Evolutionary conservation across 2,113 vertebrate genomes (phyloP).

Genomic region (Nothobranchius kuhntae): DNA sequence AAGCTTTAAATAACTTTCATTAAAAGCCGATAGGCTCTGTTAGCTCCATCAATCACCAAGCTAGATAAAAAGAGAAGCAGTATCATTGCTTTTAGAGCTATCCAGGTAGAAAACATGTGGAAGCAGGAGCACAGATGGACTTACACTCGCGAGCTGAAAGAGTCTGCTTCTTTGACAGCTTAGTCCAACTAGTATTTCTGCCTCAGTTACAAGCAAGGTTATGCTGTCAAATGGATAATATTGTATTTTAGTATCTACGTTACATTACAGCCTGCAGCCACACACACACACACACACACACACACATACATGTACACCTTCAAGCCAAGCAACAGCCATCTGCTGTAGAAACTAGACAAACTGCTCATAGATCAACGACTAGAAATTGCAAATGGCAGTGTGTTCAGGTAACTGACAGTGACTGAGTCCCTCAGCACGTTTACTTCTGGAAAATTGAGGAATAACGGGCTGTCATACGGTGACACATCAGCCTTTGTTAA

Average conservation of each 20-base stretch:
- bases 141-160: not conserved
- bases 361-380: slow-evolving; percentile 42
- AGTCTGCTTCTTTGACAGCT: slow-evolving; percentile 9
- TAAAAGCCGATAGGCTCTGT: slow-evolving; percentile 47
- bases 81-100: not conserved
- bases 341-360: slow-evolving; percentile 28
- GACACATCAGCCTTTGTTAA: slow-evolving; percentile 73
- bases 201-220: slow-evolving; percentile 12
- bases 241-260: slow-evolving; percentile 13
- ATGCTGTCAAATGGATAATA: slow-evolving; percentile 24
- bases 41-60: slow-evolving; percentile 30
- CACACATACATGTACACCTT: slow-evolving; percentile 18
- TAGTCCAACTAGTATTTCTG: slow-evolving; percentile 19
- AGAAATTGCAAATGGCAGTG: slow-evolving; percentile 57
- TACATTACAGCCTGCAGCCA: slow-evolving; percentile 1
- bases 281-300: not conserved
- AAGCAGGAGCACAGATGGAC: not conserved
- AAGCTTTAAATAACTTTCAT: slow-evolving; percentile 56
- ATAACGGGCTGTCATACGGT: slow-evolving; percentile 70
- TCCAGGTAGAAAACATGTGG: not conserved
- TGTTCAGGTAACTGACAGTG: slow-evolving; percentile 64
- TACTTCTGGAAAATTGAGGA: slow-evolving; percentile 64
- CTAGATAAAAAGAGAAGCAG: slow-evolving; percentile 17
- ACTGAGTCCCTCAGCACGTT: slow-evolving; percentile 61
- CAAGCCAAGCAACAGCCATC: slow-evolving; percentile 33